A percentile compares a stretch with the other conserved stretches of the same genome.
phyloP scores from a whole-genome alignment of 1,140 invertebrate genomes.

The Drosophila burlai region DNA sequence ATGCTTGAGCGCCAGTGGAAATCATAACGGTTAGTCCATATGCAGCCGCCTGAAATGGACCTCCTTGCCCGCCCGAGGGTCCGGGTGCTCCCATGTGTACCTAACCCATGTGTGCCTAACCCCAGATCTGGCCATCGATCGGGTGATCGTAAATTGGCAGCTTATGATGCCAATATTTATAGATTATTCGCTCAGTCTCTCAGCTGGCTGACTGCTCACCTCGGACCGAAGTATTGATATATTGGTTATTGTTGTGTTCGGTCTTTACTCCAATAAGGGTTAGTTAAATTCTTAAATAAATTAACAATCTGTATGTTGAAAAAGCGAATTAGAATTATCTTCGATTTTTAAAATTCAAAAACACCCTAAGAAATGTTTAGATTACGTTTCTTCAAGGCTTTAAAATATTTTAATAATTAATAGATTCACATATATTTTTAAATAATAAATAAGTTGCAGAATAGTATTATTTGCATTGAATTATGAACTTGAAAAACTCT shows the following conservation, averaged over 20 bases:
- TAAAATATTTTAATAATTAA: too few species aligned
- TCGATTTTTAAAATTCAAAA: neutral
- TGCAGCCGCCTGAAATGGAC: constrained; percentile 32
- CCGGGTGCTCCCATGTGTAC: constrained; percentile 1
- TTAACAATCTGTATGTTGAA: neutral
- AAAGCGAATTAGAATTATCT: neutral
- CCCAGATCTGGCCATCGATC: constrained; percentile 54
- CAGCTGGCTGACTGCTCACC: constrained; percentile 1
- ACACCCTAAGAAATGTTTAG: neutral
- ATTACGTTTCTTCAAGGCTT: neutral
- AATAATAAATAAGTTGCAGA: too few species aligned
- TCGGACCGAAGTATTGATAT: neutral
- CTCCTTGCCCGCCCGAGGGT: constrained; percentile 15
- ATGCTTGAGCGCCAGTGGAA: constrained; percentile 57
- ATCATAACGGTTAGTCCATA: constrained; percentile 67
- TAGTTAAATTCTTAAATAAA: neutral
- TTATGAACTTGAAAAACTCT: too few species aligned
- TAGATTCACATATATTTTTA: too few species aligned
- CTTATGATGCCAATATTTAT: constrained; percentile 66
- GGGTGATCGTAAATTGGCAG: constrained; percentile 75
- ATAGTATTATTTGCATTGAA: too few species aligned
- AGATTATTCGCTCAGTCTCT: constrained; percentile 39
- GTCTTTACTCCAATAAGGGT: neutral
- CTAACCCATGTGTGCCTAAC: constrained; percentile 60
- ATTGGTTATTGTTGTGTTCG: neutral